Conservation (phyloP, 2,797 vertebrate species). For the Taenioides sp. region DNA sequence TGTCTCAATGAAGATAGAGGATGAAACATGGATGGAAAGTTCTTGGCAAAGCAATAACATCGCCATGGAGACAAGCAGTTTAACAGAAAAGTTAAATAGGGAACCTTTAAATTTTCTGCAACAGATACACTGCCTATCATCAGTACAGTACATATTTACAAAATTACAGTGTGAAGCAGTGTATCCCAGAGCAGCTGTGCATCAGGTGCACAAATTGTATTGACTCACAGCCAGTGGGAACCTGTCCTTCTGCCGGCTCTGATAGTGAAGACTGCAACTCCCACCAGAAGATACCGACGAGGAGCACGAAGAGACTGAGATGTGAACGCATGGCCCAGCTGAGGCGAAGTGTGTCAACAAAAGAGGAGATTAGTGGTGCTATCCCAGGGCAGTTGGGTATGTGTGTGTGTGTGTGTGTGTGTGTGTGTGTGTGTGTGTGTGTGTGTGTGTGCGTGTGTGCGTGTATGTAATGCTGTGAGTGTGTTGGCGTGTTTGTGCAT, state of each 20-base stretch:
- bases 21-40: too few species aligned
- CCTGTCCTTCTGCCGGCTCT: slow-evolving; percentile 52
- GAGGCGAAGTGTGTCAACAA: slow-evolving; percentile 63
- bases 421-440: background rate
- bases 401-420: slow-evolving; percentile 28
- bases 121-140: too few species aligned
- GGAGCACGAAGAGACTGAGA: slow-evolving; percentile 25
- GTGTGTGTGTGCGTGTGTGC: slow-evolving; percentile 27
- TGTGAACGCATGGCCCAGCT: slow-evolving; percentile 45
- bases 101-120: too few species aligned
- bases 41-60: too few species aligned
- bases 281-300: slow-evolving; percentile 35
- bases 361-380: slow-evolving; percentile 64
- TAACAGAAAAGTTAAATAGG: too few species aligned
- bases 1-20: too few species aligned
- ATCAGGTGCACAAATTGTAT: slow-evolving; percentile 22
- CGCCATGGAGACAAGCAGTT: too few species aligned
- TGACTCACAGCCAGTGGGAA: slow-evolving; percentile 42
- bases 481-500: background rate
- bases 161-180: slow-evolving; percentile 17
- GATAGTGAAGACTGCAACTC: slow-evolving; percentile 47
- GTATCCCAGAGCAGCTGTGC: slow-evolving; percentile 49
- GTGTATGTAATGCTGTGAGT: background rate
- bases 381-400: slow-evolving; percentile 45
- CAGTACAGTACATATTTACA: background rate